Evolutionary conservation across 2,797 vertebrate genomes (phyloP), one percentile per base, ranked within the genome.

Genomic region (Helarctos malayanus): DNA sequence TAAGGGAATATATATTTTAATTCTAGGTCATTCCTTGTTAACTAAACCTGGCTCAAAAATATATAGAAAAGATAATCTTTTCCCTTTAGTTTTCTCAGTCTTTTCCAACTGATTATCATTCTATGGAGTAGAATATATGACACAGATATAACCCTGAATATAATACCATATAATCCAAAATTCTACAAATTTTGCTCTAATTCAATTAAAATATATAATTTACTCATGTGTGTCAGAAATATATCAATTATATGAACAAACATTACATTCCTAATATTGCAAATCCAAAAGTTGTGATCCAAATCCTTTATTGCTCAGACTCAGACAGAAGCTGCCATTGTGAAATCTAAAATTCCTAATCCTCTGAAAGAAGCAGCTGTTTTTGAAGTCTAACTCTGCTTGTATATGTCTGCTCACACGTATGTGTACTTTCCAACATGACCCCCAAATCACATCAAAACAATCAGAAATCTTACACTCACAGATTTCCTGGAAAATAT

Each of bases 41-140:
- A 96, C 2, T 84, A 80, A 88, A 92, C 5, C 14, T 83, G 49
- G 38, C 54, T 94, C 47, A 94, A 93, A 95, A 87, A 90, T 71
- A 80, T 35, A 93, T 25, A 21, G 38, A 95, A 93, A 83, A 89
- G 47, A 52, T 38, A 92, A 80, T 83, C 21, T 25, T 21, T 91
- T 71, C 23, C 9, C 29, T 94, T 94, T 80, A 56, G 41, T 92
- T 94, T 95, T 85, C 38, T 88, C 84, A 68, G 4, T 32, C 3
- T 89, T 76, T 56, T 29, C 47, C 38, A 15, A 89, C 3, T 89
- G 49, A 71, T 32, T 49, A 49, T 59, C 88, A 73, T 32, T 75
- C 47, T 89, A 78, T 65, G 61, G 52, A 95, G 57, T 41, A 75
- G 35, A 73, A 78, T 80, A 91, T 69, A 61, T 59, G 19, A 75